Conservation (phyloP, 1,140 invertebrate species). For the Zaprionus ghesquierei region DNA sequence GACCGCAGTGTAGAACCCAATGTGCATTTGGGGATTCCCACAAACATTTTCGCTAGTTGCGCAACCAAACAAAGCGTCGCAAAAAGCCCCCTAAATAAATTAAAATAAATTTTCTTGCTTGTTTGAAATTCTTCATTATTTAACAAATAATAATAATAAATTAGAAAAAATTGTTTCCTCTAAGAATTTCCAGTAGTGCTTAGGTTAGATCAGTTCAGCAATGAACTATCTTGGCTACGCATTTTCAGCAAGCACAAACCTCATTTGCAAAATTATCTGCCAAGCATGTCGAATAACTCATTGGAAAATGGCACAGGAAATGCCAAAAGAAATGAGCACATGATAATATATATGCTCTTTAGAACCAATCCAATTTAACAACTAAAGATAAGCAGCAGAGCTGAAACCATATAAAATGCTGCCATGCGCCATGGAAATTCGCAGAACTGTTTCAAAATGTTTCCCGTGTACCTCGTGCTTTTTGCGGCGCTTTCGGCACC, state of each 20-base stretch:
- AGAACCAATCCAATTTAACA: neutral
- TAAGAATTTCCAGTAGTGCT: no score
- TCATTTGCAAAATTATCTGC: neutral
- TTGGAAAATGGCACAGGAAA: neutral
- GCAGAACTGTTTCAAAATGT: neutral
- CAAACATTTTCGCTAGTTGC: neutral
- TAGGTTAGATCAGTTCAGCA: no score
- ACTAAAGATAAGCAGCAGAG: neutral
- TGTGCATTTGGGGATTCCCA: constrained; percentile 4
- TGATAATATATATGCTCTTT: neutral
- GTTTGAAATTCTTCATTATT: no score
- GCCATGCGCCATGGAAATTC: neutral
- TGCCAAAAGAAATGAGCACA: neutral
- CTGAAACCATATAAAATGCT: neutral
- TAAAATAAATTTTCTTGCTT: no score
- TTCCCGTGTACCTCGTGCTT: neutral
- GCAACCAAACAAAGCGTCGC: neutral
- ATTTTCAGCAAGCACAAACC: neutral
- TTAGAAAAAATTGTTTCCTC: no score
- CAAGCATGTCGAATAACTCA: neutral
- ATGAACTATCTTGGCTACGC: no score
- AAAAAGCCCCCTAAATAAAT: neutral
- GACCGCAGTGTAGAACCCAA: constrained; percentile 26
- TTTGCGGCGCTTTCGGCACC: no score
- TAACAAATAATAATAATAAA: no score